Evolutionary conservation across 2,888 invertebrate genomes (phyloP).

Genomic region (Dascillus cervinus): DNA sequence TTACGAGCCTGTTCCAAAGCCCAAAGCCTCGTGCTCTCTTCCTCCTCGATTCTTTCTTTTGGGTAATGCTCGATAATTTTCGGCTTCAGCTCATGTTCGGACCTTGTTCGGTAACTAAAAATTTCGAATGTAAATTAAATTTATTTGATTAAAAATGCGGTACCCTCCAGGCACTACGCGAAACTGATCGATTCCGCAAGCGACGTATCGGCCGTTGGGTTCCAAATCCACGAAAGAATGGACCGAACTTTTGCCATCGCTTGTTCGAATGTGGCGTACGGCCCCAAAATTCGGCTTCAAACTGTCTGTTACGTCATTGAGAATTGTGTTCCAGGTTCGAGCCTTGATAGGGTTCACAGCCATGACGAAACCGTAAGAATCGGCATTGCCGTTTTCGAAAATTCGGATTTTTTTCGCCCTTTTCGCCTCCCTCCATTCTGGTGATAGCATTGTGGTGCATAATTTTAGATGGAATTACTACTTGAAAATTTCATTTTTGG

Average conservation of each 20-base stretch:
- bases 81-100: constrained; percentile 7
- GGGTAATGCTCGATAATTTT: constrained; percentile 3
- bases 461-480: no score
- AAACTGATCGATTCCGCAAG: constrained; percentile 13
- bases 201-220: constrained; percentile 16
- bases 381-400: constrained; percentile 12
- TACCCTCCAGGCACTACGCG: no score
- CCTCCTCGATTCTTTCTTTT: neutral
- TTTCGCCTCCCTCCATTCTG: no score
- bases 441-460: no score
- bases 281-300: constrained; percentile 15
- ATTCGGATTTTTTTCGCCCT: constrained; percentile 13
- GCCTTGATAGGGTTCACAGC: constrained; percentile 7
- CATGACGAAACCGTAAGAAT: constrained; percentile 4
- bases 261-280: constrained; percentile 11
- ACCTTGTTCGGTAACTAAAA: constrained; percentile 7
- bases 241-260: constrained; percentile 13
- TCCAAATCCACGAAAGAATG: constrained; percentile 13
- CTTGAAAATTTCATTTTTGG: no score
- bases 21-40: neutral
- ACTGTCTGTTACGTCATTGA: constrained; percentile 11
- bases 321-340: constrained; percentile 15
- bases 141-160: neutral
- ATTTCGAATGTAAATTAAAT: neutral
- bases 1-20: constrained; percentile 2